Evolutionary conservation across 1,140 invertebrate genomes (phyloP).

Genomic region (Apis cerana): DNA sequence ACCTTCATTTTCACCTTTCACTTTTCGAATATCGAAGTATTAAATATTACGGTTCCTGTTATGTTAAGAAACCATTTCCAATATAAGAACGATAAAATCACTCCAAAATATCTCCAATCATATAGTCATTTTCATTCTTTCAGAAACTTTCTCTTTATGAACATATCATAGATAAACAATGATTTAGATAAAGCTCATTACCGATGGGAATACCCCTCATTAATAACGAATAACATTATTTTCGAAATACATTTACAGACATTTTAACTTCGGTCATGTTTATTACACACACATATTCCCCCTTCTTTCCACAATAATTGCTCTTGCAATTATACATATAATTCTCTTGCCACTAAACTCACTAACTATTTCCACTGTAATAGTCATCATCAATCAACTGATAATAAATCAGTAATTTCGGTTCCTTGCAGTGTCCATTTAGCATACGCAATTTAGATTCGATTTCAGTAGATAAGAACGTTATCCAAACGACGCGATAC

Average conservation of each 20-base stretch:
- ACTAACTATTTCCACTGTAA: too few relatives aligned
- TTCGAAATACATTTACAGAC: conserved; percentile 69
- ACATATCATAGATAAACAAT: conserved; percentile 39
- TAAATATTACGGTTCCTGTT: too few relatives aligned
- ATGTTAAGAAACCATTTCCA: neutral
- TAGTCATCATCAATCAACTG: too few relatives aligned
- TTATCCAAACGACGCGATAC: too few relatives aligned
- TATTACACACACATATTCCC: too few relatives aligned
- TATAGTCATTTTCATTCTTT: neutral
- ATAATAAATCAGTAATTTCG: too few relatives aligned
- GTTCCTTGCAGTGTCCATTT: too few relatives aligned
- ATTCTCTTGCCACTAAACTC: too few relatives aligned
- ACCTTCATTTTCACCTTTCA: neutral
- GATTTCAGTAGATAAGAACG: too few relatives aligned
- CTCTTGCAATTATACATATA: conserved; percentile 58
- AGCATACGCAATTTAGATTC: too few relatives aligned
- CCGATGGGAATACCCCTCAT: conserved; percentile 40
- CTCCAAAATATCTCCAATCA: too few relatives aligned
- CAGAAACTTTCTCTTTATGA: conserved; percentile 16
- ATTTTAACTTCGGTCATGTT: conserved; percentile 53
- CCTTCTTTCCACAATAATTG: conserved; percentile 27
- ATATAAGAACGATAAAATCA: neutral
- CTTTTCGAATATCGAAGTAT: neutral
- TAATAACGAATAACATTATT: conserved; percentile 71
- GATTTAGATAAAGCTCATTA: conserved; percentile 51